Evolutionary conservation across 2,113 vertebrate genomes (phyloP).

Genomic region (Oncorhynchus gorbuscha): DNA sequence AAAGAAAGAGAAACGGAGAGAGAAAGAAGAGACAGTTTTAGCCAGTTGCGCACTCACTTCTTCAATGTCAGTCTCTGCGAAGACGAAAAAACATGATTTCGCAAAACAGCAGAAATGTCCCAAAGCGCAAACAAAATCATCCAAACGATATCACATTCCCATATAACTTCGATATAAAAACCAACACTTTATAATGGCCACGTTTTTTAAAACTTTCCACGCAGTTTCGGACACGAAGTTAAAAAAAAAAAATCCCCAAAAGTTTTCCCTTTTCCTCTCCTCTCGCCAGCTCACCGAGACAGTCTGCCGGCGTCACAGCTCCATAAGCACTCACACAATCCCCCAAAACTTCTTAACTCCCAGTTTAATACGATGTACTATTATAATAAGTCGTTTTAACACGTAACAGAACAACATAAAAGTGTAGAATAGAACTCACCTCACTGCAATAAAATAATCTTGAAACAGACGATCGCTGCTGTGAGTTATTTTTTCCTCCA

Average conservation of each 20-base stretch:
- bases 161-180: not conserved
- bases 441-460: constrained; percentile 71
- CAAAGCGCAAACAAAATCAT: constrained; percentile 28
- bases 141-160: constrained; percentile 12
- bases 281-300: constrained; percentile 68
- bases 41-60: constrained; percentile 67
- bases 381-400: not conserved
- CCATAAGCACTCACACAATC: constrained; percentile 54
- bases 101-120: constrained; percentile 36
- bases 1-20: constrained; percentile 1
- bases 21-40: constrained; percentile 10
- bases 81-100: constrained; percentile 66
- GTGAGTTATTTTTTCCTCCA: constrained; percentile 66
- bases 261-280: constrained; percentile 68
- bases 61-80: constrained; percentile 55
- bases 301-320: constrained; percentile 75
- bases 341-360: constrained; percentile 55
- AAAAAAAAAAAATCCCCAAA: constrained; percentile 21
- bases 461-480: constrained; percentile 56
- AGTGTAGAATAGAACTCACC: constrained; percentile 61
- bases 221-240: not conserved
- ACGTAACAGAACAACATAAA: not conserved
- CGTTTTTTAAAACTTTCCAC: not conserved
- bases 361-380: constrained; percentile 3
- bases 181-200: not conserved